Evolutionary conservation across 2,113 vertebrate species (phyloP).

Genomic region (Orthonyx spaldingii): DNA sequence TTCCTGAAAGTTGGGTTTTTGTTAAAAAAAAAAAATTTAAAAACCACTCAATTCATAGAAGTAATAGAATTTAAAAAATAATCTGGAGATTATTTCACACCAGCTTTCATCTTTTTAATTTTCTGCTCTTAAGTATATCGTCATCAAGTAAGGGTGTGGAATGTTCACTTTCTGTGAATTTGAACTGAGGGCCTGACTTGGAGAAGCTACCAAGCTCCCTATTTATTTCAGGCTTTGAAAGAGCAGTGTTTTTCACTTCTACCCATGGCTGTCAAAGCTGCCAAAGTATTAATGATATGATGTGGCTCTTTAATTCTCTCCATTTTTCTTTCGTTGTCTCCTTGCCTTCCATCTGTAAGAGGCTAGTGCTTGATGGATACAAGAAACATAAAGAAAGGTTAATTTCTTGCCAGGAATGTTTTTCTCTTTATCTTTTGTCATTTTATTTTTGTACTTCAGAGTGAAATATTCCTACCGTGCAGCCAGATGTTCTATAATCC

Average conservation of each 20-base stretch:
- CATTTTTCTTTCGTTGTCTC: constrained; percentile 45
- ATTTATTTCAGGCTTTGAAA: neutral
- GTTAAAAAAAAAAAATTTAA: neutral
- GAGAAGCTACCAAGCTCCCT: neutral
- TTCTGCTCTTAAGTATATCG: neutral
- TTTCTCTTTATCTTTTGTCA: constrained; percentile 67
- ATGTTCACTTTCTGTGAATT: neutral
- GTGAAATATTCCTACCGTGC: constrained; percentile 70
- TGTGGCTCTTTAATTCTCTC: constrained; percentile 63
- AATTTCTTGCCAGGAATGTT: constrained; percentile 67
- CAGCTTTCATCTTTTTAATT: neutral
- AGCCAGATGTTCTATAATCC: constrained; percentile 72
- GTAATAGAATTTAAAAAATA: neutral
- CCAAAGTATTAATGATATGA: constrained; percentile 57
- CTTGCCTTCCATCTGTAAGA: constrained; percentile 53
- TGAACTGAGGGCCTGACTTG: neutral
- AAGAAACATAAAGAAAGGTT: constrained; percentile 67
- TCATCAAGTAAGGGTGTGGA: neutral
- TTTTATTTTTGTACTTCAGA: constrained; percentile 72
- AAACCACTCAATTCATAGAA: neutral
- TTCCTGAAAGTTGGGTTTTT: neutral
- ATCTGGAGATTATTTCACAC: neutral
- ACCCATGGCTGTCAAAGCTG: constrained; percentile 18
- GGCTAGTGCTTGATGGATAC: constrained; percentile 58
- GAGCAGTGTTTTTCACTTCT: constrained; percentile 21